Evolutionary conservation across 1,140 invertebrate species (phyloP).

Genomic region (Hyposmocoma kahamanoa): DNA sequence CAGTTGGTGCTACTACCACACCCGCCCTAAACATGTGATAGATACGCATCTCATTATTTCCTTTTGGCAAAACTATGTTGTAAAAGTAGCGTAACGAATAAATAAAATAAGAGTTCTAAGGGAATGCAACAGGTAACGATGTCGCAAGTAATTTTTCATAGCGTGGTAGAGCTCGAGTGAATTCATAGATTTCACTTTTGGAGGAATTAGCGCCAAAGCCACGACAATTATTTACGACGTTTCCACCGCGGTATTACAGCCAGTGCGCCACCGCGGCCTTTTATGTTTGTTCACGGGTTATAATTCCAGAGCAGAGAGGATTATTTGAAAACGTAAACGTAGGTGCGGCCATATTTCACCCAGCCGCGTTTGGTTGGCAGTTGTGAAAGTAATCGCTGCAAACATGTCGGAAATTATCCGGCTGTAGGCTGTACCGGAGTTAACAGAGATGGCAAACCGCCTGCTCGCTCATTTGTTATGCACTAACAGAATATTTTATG

Average conservation of each 20-base stretch:
- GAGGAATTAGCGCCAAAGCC: conserved; percentile 50
- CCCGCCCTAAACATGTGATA: not conserved
- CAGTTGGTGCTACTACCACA: conserved; percentile 19
- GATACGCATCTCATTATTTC: not conserved
- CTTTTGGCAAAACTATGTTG: not conserved
- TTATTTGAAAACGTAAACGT: conserved; percentile 54
- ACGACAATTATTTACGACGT: conserved; percentile 57
- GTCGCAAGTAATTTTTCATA: conserved; percentile 25
- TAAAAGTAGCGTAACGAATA: not conserved
- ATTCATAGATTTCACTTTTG: conserved; percentile 50
- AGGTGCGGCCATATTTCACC: conserved; percentile 44
- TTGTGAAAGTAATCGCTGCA: conserved; percentile 52
- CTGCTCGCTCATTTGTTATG: conserved; percentile 31
- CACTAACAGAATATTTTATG: conserved; percentile 45
- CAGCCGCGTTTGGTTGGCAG: conserved; percentile 30
- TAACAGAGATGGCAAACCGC: conserved; percentile 2
- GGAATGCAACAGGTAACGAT: conserved; percentile 42
- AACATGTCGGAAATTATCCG: conserved; percentile 51
- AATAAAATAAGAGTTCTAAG: conserved; percentile 17
- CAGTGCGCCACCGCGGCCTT: conserved; percentile 32
- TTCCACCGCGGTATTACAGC: conserved; percentile 41
- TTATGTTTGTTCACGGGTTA: conserved; percentile 59
- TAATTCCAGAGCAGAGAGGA: conserved; percentile 43
- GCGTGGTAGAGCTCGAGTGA: conserved; percentile 22
- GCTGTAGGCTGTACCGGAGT: conserved; percentile 23